These are phyloP conservation scores for Mamestra brassicae DNA, from an alignment of 2,888 invertebrate genomes.

Conservation along the genomic window DNA sequence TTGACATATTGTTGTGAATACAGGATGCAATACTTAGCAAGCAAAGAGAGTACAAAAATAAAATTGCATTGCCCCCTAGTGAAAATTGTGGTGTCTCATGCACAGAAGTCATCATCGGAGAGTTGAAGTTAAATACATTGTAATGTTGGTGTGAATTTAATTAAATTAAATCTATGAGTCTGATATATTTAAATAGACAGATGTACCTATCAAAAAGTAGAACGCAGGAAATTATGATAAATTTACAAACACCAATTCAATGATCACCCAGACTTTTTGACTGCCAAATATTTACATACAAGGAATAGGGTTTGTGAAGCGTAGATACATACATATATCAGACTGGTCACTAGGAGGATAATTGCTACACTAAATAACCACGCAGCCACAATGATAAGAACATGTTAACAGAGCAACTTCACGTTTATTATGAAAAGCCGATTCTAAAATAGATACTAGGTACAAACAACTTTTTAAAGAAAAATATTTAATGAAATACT, in stretches of 20 bases:
- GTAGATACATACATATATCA: background rate
- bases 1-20: background rate
- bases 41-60: background rate
- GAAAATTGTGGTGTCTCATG: too few species aligned
- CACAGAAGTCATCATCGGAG: too few species aligned
- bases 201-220: too few species aligned
- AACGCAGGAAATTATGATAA: too few species aligned
- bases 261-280: background rate
- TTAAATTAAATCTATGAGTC: background rate
- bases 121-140: background rate
- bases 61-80: too few species aligned
- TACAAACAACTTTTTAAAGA: background rate
- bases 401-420: slow-evolving; percentile 63
- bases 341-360: background rate
- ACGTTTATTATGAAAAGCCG: slow-evolving; percentile 62
- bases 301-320: background rate
- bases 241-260: background rate
- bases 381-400: slow-evolving; percentile 21
- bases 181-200: background rate
- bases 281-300: background rate
- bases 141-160: too few species aligned
- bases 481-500: slow-evolving; percentile 63
- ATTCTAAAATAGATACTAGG: background rate
- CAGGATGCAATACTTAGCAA: background rate
- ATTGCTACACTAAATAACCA: slow-evolving; percentile 4